Evolutionary conservation across 2,113 vertebrate genomes (phyloP), one percentile per base, ranked within the genome.

Genomic region (Psilopsiagon aurifrons): DNA sequence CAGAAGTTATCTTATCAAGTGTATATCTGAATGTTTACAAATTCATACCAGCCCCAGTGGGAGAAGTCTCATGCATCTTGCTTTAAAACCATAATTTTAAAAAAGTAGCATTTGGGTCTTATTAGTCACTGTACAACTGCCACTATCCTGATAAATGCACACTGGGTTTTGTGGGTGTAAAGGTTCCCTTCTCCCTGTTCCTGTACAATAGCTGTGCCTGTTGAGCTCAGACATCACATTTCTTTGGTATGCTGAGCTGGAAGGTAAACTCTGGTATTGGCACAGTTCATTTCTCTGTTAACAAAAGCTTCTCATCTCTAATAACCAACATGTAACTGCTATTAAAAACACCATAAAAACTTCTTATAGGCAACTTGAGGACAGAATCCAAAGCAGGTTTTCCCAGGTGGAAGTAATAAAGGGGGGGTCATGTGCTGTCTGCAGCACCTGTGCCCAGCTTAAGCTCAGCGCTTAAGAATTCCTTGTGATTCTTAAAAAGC

Each of bases 221-320:
- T 87, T 78, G 64, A 49, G 51, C 2, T 11, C 0, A 0, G 41
- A 59, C 17, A 43, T 70, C 8, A 3, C 0, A 0, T 75, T 87
- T 79, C 69, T 43, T 81, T n/a, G 37, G n/a, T 31, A 17, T 6
- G 35, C 14, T 25, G 64, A 74, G 24, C 44, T 62, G 10, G 17
- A 15, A 51, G 35, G 37, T 27, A 41, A 80, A 55, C 47, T 13
- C 22, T 33, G 49, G 3, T 41, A 18, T 13, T 93, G 66, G n/a
- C 60, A 44, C 33, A 18, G 60, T 52, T 83, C 82, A 41, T 44
- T 66, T 33, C 17, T 10, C 27, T 75, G 11, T 44, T 37, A 69
- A 69, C 25, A 81, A 74, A 74, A 64, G 3, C 29, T 51, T 31
- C 64, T 62, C 23, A 69, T 31, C 24, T 49, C 67, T n/a, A 31